These are phyloP conservation scores for Helicorthomorpha holstii DNA, from an alignment of 1,140 invertebrate species.

Conservation along the genomic window DNA sequence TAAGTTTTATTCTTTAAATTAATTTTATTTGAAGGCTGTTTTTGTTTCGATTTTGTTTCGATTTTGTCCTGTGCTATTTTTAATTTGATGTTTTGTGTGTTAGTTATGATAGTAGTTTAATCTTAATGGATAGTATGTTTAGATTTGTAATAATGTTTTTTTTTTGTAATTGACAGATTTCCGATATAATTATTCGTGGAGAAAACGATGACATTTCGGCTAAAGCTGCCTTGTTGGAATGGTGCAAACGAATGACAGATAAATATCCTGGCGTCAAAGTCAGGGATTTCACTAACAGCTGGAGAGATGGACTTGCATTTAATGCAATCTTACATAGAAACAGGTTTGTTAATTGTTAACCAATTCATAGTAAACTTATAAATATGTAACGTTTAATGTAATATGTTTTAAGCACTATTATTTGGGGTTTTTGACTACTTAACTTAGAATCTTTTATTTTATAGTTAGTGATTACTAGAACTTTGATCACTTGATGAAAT, in stretches of 20 bases:
- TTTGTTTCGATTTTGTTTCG: no score
- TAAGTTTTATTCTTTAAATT: no score
- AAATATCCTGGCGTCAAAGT: slow-evolving; percentile 94
- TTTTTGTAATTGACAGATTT: slow-evolving; percentile 49
- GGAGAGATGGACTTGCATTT: slow-evolving; percentile 96
- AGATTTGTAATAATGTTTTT: neutral
- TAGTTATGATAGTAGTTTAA: no score
- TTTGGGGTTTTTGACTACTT: no score
- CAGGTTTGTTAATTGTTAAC: slow-evolving; percentile 39
- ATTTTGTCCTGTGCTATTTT: no score
- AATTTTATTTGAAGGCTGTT: no score
- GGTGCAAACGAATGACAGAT: slow-evolving; percentile 85
- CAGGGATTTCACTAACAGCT: slow-evolving; percentile 86
- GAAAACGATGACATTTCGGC: slow-evolving; percentile 86
- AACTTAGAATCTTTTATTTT: neutral
- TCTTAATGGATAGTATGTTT: no score
- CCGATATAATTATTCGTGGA: slow-evolving; percentile 83
- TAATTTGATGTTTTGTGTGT: no score
- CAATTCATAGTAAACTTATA: no score
- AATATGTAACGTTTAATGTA: no score
- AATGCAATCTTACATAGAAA: slow-evolving; percentile 96
- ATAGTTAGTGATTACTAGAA: neutral
- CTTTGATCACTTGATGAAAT: neutral
- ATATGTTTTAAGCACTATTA: no score
- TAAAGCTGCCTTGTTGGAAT: slow-evolving; percentile 82